These are phyloP conservation scores for Boloria euphrosyne DNA, from an alignment of 2,888 invertebrate species.

Conservation along the genomic window DNA sequence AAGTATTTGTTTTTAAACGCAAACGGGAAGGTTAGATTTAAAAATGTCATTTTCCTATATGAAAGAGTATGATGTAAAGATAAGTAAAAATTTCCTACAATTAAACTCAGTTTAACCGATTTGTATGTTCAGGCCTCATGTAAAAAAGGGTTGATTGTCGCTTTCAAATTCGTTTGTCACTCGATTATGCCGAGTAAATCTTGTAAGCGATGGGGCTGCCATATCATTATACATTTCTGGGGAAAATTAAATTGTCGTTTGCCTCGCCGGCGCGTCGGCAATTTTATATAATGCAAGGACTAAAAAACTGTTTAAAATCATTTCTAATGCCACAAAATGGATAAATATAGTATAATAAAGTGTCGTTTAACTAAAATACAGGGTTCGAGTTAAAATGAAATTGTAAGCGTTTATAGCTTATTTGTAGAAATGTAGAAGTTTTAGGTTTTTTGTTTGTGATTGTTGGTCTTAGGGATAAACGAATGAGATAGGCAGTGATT, in stretches of 20 bases:
- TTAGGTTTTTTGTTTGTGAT: slow-evolving; percentile 8
- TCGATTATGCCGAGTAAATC: slow-evolving; percentile 72
- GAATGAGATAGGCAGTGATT: slow-evolving; percentile 9
- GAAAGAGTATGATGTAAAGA: not conserved
- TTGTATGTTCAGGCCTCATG: slow-evolving; percentile 38
- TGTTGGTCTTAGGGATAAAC: slow-evolving; percentile 9
- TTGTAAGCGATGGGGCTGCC: slow-evolving; percentile 67
- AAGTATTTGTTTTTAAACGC: too few relatives aligned
- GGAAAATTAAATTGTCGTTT: slow-evolving; percentile 76
- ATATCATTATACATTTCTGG: slow-evolving; percentile 70
- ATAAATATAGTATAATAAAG: slow-evolving; percentile 76
- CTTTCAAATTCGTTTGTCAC: slow-evolving; percentile 77
- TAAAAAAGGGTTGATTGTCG: slow-evolving; percentile 54
- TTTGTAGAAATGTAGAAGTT: slow-evolving; percentile 28
- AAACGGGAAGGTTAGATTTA: too few relatives aligned
- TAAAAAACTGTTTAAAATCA: slow-evolving; percentile 47
- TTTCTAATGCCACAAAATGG: slow-evolving; percentile 76
- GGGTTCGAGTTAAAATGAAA: slow-evolving; percentile 48
- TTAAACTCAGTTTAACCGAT: slow-evolving; percentile 33
- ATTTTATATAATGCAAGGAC: slow-evolving; percentile 54
- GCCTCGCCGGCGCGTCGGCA: slow-evolving; percentile 58
- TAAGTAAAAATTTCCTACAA: not conserved
- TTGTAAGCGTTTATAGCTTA: slow-evolving; percentile 28
- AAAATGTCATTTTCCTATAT: too few relatives aligned
- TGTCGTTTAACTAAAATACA: slow-evolving; percentile 80